Evolutionary conservation across 2,113 vertebrate species (phyloP).

Genomic region (Lethenteron camtschaticum): DNA sequence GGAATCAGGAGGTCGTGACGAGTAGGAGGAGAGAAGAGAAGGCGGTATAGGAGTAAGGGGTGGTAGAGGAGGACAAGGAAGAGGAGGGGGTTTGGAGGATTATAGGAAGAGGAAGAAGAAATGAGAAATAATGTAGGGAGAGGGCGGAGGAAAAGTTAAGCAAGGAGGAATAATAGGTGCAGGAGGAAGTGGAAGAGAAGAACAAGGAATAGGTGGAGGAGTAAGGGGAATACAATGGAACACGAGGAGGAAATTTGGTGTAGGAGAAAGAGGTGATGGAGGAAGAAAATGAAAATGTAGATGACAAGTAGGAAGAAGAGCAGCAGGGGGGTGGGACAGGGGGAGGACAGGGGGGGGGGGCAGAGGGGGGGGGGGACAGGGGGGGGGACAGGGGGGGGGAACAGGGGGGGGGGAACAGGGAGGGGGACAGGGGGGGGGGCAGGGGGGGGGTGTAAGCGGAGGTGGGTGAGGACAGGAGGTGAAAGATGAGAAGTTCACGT

Average conservation of each 20-base stretch:
- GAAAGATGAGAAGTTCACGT: no score
- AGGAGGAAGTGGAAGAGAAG: slow-evolving; percentile 7
- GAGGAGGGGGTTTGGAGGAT: slow-evolving; percentile 7
- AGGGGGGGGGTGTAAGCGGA: background rate
- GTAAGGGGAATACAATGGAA: background rate
- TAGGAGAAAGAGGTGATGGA: background rate
- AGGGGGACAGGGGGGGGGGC: background rate
- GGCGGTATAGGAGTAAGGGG: slow-evolving; percentile 8
- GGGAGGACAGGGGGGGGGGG: background rate
- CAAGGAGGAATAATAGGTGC: slow-evolving; percentile 7
- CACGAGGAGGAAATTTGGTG: background rate
- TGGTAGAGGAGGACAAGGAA: slow-evolving; percentile 7
- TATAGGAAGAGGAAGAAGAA: background rate
- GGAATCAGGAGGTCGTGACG: slow-evolving; percentile 8
- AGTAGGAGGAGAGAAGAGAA: slow-evolving; percentile 9
- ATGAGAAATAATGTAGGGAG: background rate
- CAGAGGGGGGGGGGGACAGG: background rate
- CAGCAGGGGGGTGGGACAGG: background rate
- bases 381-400: background rate
- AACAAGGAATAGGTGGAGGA: background rate
- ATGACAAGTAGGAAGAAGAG: background rate
- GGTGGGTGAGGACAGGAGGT: background rate
- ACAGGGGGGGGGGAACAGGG: background rate
- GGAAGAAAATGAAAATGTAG: background rate
- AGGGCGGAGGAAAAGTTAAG: slow-evolving; percentile 7